Evolutionary conservation across 1,140 invertebrate species (phyloP).

Genomic region (Aphelinus atriplicis): DNA sequence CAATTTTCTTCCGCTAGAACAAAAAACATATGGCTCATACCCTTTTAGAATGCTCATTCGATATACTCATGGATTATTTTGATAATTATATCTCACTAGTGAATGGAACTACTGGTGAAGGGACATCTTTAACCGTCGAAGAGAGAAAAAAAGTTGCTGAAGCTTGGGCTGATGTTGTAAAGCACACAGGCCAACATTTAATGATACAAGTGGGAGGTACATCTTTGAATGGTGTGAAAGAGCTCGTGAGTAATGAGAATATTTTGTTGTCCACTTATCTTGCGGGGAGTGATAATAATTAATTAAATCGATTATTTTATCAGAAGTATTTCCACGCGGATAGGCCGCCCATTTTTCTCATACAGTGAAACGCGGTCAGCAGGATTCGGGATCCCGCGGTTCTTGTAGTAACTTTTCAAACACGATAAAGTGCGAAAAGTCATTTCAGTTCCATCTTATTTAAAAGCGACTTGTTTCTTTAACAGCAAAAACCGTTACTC

Average conservation of each 20-base stretch:
- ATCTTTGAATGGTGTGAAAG: conserved; percentile 75
- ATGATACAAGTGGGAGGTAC: conserved; percentile 84
- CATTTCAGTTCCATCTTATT: no score
- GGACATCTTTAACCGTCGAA: conserved; percentile 74
- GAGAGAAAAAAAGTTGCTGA: conserved; percentile 78
- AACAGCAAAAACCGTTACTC: no score
- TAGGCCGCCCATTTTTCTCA: no score
- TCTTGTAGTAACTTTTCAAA: no score
- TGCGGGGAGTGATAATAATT: no score
- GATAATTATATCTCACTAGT: conserved; percentile 63
- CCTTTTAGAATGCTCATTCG: no score
- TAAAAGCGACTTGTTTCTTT: no score
- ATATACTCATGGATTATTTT: background rate
- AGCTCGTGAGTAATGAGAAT: conserved; percentile 69
- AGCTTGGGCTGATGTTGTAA: conserved; percentile 72
- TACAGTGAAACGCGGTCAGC: no score
- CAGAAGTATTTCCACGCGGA: no score
- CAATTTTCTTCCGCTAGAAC: background rate
- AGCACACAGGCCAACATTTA: conserved; percentile 70
- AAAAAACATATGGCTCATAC: background rate
- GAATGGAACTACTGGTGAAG: conserved; percentile 83
- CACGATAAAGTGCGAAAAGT: no score
- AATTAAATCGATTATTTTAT: conserved; percentile 4
- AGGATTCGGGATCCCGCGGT: no score
- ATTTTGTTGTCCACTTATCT: background rate